A percentile compares a stretch with the other conserved stretches of the same genome.
Conservation (phyloP, 2,888 invertebrate species). For the Eubasilissa splendida region DNA sequence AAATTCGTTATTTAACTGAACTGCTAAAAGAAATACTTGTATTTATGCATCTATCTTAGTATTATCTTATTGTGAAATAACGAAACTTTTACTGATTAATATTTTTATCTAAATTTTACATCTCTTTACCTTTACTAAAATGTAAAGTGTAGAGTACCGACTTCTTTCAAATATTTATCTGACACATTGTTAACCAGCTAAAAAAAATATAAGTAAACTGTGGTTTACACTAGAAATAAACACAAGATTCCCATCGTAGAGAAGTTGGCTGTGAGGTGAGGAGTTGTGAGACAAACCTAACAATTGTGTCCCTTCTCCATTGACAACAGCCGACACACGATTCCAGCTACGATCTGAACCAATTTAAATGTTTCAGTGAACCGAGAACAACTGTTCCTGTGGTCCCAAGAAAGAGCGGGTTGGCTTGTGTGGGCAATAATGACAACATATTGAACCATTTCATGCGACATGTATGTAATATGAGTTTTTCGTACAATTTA, state of each 20-base stretch:
- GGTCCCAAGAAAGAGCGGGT: not conserved
- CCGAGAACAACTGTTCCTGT: not conserved
- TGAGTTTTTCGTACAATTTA: too few relatives aligned
- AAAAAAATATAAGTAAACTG: not conserved
- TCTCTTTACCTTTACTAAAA: too few relatives aligned
- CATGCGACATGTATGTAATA: too few relatives aligned
- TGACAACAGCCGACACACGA: not conserved
- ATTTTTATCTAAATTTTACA: too few relatives aligned
- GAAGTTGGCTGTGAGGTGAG: not conserved
- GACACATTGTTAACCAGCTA: too few relatives aligned
- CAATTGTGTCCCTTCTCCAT: not conserved
- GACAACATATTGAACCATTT: not conserved
- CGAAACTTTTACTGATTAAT: too few relatives aligned
- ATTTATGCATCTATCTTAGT: too few relatives aligned
- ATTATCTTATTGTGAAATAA: too few relatives aligned
- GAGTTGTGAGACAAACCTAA: not conserved
- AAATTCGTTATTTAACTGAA: too few relatives aligned
- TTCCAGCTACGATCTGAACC: conserved; percentile 2
- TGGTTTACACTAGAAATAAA: conserved; percentile 6
- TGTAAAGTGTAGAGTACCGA: too few relatives aligned
- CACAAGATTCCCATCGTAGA: not conserved
- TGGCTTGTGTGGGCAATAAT: not conserved
- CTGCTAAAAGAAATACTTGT: too few relatives aligned
- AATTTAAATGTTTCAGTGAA: conserved; percentile 2
- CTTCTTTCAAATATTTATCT: too few relatives aligned